These are phyloP conservation scores for Neosilurus mollespiculum DNA, from an alignment of 2,797 vertebrate genomes.

Conservation along the genomic window DNA sequence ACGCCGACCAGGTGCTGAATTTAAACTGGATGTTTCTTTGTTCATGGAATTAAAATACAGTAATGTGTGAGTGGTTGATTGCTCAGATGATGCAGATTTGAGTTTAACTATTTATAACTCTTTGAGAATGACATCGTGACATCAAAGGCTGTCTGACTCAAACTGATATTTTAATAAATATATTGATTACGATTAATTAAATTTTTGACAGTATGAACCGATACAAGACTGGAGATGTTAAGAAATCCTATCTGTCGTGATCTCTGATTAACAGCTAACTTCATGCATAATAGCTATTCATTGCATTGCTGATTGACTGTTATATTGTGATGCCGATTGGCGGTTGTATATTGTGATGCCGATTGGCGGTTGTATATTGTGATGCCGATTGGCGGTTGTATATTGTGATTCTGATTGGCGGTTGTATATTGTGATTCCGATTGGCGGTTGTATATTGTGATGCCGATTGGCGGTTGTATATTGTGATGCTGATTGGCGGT, in stretches of 20 bases:
- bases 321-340: too few species aligned
- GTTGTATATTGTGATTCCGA: too few species aligned
- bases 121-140: neutral
- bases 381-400: too few species aligned
- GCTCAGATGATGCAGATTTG: neutral
- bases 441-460: too few species aligned
- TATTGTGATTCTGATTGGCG: too few species aligned
- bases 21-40: too few species aligned
- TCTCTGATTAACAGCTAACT: neutral
- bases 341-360: too few species aligned
- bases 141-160: neutral
- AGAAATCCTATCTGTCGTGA: neutral
- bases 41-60: neutral
- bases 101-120: neutral
- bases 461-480: too few species aligned
- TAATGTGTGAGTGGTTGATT: neutral
- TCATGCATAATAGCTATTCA: too few species aligned
- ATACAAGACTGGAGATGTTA: neutral
- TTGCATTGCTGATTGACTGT: too few species aligned
- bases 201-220: neutral
- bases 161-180: neutral
- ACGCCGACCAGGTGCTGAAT: slow-evolving; percentile 84
- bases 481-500: too few species aligned
- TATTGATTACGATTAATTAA: neutral
- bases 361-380: too few species aligned